A percentile compares a stretch with the other conserved stretches of the same genome.
phyloP scores from a whole-genome alignment of 2,113 vertebrate species.

The Melanerpes aurifrons region DNA sequence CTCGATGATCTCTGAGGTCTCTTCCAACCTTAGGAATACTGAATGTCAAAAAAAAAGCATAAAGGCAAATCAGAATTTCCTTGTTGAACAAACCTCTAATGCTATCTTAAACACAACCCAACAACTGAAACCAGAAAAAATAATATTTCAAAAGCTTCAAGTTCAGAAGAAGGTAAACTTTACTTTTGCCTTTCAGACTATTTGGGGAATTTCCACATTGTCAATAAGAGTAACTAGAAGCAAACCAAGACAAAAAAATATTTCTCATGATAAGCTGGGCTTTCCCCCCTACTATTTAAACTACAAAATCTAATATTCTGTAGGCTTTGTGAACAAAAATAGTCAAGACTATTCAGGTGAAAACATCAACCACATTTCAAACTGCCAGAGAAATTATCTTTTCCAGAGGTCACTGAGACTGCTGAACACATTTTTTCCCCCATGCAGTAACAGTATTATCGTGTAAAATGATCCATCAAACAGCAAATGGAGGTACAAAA shows the following conservation, averaged over 20 bases:
- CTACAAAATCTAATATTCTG: not conserved
- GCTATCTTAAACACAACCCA: not conserved
- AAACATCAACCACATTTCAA: slow-evolving; percentile 26
- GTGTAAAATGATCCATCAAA: slow-evolving; percentile 67
- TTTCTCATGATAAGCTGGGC: not conserved
- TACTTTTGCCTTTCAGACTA: not conserved
- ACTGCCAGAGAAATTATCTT: slow-evolving; percentile 30
- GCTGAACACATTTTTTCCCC: slow-evolving; percentile 18
- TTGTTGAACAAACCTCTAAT: not conserved
- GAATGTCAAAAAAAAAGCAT: not conserved
- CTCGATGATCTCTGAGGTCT: too few species aligned
- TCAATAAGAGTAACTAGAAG: not conserved
- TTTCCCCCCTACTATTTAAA: not conserved
- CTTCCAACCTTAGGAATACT: too few species aligned
- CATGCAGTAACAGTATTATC: slow-evolving; percentile 38
- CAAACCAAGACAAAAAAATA: slow-evolving; percentile 21
- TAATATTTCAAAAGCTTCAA: not conserved
- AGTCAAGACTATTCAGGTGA: not conserved
- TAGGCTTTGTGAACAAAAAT: not conserved
- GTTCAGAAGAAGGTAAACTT: not conserved
- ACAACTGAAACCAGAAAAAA: not conserved
- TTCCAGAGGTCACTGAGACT: slow-evolving; percentile 49
- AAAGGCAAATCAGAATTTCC: not conserved
- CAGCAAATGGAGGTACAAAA: slow-evolving; percentile 57
- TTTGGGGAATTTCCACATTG: not conserved